These are phyloP conservation scores for Tuta absoluta DNA, from an alignment of 2,888 invertebrate genomes.

Conservation along the genomic window DNA sequence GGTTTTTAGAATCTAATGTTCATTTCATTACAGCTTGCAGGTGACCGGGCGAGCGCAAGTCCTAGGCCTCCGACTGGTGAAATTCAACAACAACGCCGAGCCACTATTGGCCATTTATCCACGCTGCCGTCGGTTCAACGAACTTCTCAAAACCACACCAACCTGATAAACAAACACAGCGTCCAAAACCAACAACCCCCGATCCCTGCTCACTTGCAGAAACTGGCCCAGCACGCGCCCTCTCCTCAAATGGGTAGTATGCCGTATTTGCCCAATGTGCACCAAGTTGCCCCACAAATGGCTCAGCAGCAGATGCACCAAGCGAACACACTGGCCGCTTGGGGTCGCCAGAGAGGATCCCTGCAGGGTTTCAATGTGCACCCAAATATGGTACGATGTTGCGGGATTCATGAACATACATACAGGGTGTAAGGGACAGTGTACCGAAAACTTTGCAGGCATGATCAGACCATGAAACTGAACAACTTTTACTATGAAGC, in stretches of 20 bases:
- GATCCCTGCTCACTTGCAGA: slow-evolving; percentile 53
- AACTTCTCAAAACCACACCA: slow-evolving; percentile 33
- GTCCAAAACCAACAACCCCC: slow-evolving; percentile 40
- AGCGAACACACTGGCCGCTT: slow-evolving; percentile 52
- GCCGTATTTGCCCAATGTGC: slow-evolving; percentile 63
- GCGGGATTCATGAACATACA: no score
- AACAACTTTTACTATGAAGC: no score
- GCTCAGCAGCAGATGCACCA: slow-evolving; percentile 46
- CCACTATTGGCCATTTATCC: slow-evolving; percentile 50
- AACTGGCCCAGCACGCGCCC: slow-evolving; percentile 43
- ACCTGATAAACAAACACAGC: slow-evolving; percentile 48
- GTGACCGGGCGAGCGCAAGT: slow-evolving; percentile 65
- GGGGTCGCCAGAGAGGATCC: slow-evolving; percentile 63
- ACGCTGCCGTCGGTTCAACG: slow-evolving; percentile 31
- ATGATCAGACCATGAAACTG: no score
- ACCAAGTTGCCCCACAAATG: slow-evolving; percentile 45
- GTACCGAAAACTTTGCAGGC: no score
- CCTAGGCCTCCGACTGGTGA: slow-evolving; percentile 52
- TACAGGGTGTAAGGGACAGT: no score
- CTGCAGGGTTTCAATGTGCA: slow-evolving; percentile 61
- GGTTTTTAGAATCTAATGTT: background rate
- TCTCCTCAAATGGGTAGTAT: slow-evolving; percentile 59
- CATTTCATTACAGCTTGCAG: slow-evolving; percentile 46
- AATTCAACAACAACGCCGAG: slow-evolving; percentile 47
- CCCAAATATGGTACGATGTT: slow-evolving; percentile 54